These are phyloP conservation scores for Trichomalopsis sarcophagae DNA, from an alignment of 1,140 invertebrate species.

Conservation along the genomic window DNA sequence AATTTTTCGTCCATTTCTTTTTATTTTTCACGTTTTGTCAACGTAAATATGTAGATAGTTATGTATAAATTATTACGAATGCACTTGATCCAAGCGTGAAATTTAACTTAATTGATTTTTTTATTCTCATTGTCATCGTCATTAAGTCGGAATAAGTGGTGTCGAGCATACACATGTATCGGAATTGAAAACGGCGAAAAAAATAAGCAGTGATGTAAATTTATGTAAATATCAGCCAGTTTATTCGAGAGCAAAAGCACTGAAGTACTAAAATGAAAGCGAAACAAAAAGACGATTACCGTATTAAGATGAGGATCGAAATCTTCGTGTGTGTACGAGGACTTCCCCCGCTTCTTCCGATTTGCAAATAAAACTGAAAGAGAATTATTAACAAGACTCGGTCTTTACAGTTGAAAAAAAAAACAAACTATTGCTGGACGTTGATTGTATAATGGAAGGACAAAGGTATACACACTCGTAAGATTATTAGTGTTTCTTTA, in stretches of 20 bases:
- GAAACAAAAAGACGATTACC: slow-evolving; percentile 8
- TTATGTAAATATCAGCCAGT: slow-evolving; percentile 51
- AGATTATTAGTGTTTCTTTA: slow-evolving; percentile 31
- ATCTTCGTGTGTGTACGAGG: not conserved
- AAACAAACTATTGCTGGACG: slow-evolving; percentile 36
- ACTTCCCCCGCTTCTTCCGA: not conserved
- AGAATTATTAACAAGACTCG: slow-evolving; percentile 31
- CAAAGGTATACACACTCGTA: slow-evolving; percentile 42
- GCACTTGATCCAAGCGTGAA: slow-evolving; percentile 23
- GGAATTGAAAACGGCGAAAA: slow-evolving; percentile 45
- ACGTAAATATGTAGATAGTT: slow-evolving; percentile 51
- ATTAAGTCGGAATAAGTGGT: slow-evolving; percentile 24
- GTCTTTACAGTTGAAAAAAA: slow-evolving; percentile 39
- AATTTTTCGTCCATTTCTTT: slow-evolving; percentile 1
- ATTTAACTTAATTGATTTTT: not conserved
- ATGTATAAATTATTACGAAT: slow-evolving; percentile 46
- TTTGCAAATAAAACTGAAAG: slow-evolving; percentile 44
- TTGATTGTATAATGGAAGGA: slow-evolving; percentile 32
- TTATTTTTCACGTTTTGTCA: slow-evolving; percentile 16
- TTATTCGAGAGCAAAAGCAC: slow-evolving; percentile 49
- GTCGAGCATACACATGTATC: slow-evolving; percentile 28
- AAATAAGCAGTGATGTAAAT: slow-evolving; percentile 47
- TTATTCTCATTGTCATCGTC: slow-evolving; percentile 21
- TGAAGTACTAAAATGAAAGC: slow-evolving; percentile 44
- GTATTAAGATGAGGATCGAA: not conserved